Conservation (phyloP, 2,888 invertebrate species). For the Helicoverpa assulta region DNA sequence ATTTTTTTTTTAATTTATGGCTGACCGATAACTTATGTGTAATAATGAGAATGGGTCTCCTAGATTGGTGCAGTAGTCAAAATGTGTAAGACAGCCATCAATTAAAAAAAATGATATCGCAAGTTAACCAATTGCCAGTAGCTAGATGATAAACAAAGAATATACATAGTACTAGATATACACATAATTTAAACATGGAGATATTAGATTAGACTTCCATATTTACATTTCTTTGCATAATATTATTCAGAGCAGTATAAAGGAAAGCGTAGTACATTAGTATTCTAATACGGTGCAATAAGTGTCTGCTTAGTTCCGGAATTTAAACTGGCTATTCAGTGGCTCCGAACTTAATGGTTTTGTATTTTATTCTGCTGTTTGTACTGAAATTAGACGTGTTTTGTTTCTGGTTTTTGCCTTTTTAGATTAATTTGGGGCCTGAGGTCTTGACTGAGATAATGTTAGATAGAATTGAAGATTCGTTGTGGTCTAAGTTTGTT, state of each 20-base stretch:
- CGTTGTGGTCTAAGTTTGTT: too few relatives aligned
- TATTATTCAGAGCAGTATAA: slow-evolving; percentile 37
- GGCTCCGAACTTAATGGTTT: slow-evolving; percentile 40
- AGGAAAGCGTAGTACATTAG: slow-evolving; percentile 52
- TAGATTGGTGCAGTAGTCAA: too few relatives aligned
- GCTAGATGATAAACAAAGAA: too few relatives aligned
- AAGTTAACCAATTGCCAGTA: too few relatives aligned
- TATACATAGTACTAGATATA: too few relatives aligned
- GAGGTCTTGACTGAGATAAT: slow-evolving; percentile 19
- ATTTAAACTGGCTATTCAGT: slow-evolving; percentile 53
- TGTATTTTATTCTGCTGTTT: slow-evolving; percentile 40
- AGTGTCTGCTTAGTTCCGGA: slow-evolving; percentile 53
- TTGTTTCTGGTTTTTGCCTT: slow-evolving; percentile 20
- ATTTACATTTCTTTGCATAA: slow-evolving; percentile 47
- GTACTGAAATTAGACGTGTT: slow-evolving; percentile 25
- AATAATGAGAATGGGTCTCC: too few relatives aligned
- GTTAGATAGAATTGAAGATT: neutral
- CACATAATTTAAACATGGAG: slow-evolving; percentile 8
- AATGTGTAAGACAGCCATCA: too few relatives aligned
- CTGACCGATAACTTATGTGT: too few relatives aligned
- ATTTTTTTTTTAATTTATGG: too few relatives aligned
- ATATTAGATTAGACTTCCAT: slow-evolving; percentile 53
- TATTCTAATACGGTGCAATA: slow-evolving; percentile 57
- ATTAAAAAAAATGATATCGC: too few relatives aligned
- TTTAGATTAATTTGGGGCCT: slow-evolving; percentile 22